A percentile compares a stretch with the other conserved stretches of the same genome.
Conservation (phyloP, 2,113 vertebrate species). For the Thinocorus orbignyianus region DNA sequence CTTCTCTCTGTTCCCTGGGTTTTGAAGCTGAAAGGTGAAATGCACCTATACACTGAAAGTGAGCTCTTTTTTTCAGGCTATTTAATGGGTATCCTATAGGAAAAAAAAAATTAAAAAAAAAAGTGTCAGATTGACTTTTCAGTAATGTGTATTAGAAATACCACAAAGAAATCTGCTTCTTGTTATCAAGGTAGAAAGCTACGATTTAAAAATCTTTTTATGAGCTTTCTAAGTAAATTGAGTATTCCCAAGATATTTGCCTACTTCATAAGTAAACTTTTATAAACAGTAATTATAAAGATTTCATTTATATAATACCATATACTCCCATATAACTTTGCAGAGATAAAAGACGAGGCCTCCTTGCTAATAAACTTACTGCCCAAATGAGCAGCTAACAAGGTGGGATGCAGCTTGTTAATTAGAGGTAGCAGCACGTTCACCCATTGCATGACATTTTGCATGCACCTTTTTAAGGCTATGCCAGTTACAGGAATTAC, state of each 20-base stretch:
- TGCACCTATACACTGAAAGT: neutral
- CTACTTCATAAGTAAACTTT: neutral
- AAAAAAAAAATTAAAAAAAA: neutral
- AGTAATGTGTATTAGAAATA: neutral
- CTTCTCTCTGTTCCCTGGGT: neutral
- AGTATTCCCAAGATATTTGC: neutral
- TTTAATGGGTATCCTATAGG: neutral
- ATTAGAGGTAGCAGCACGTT: neutral
- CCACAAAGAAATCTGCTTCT: neutral
- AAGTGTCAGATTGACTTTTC: neutral
- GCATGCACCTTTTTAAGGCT: neutral
- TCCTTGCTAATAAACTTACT: neutral
- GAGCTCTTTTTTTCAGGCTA: neutral
- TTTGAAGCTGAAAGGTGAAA: slow-evolving; percentile 9
- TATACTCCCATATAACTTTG: neutral
- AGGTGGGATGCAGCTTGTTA: neutral
- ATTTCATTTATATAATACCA: neutral
- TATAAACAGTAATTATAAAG: neutral
- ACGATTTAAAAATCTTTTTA: neutral
- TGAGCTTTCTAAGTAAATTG: neutral
- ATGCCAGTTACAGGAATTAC: neutral
- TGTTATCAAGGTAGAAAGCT: neutral
- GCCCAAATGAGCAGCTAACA: neutral
- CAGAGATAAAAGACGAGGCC: neutral
- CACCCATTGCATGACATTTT: neutral